These are phyloP conservation scores for Galaxea fascicularis DNA, from an alignment of 92 coral and sea anemone species.

Conservation along the genomic window DNA sequence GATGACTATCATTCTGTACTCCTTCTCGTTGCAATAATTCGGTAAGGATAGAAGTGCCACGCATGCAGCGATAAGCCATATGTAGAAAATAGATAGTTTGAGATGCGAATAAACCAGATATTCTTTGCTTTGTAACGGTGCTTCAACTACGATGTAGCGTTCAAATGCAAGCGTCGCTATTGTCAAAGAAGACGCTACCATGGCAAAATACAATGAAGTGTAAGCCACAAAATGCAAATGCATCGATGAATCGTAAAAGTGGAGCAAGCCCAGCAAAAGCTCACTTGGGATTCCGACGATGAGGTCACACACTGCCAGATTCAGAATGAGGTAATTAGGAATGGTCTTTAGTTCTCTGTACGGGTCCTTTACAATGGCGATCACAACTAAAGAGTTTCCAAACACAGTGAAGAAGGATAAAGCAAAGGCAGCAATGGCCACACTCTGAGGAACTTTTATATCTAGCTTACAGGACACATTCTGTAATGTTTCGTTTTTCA, in stretches of 20 bases:
- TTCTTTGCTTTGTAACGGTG: slow-evolving; percentile 28
- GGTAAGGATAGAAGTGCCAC: slow-evolving; percentile 7
- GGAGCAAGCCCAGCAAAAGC: slow-evolving; percentile 26
- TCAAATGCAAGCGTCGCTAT: slow-evolving; percentile 41
- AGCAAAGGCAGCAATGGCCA: slow-evolving; percentile 7
- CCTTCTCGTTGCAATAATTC: not conserved
- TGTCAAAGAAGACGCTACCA: slow-evolving; percentile 43
- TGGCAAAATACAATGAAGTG: slow-evolving; percentile 24
- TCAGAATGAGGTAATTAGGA: slow-evolving; percentile 39
- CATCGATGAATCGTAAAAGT: not conserved
- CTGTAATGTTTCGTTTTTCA: not conserved
- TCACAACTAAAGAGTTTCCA: slow-evolving; percentile 31
- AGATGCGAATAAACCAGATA: slow-evolving; percentile 33
- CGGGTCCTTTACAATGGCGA: slow-evolving; percentile 39
- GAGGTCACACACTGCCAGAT: slow-evolving; percentile 50
- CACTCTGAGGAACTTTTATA: not conserved
- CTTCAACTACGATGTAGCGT: slow-evolving; percentile 37
- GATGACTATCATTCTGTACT: slow-evolving; percentile 14
- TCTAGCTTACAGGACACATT: not conserved
- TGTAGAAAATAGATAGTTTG: slow-evolving; percentile 33
- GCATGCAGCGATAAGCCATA: slow-evolving; percentile 30
- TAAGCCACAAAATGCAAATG: slow-evolving; percentile 2
- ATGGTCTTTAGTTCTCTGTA: slow-evolving; percentile 41
- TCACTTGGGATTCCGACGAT: slow-evolving; percentile 40
- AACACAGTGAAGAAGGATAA: slow-evolving; percentile 29